Evolutionary conservation across 1,140 invertebrate species (phyloP).

Genomic region (Drosophila willistoni): DNA sequence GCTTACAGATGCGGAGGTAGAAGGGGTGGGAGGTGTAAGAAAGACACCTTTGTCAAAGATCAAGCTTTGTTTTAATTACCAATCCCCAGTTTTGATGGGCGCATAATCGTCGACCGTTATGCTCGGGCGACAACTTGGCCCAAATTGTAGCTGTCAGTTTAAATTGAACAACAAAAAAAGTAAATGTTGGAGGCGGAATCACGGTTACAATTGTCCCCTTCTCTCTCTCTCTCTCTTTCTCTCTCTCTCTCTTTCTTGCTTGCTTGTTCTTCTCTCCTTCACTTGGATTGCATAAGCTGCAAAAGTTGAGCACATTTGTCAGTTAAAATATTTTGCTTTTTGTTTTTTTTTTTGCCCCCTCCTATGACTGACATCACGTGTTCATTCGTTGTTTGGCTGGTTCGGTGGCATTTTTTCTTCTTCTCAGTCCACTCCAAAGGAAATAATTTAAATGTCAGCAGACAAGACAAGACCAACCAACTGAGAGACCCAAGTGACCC

Average conservation of each 20-base stretch:
- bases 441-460: constrained; percentile 79
- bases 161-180: neutral
- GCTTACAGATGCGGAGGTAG: neutral
- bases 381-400: constrained; percentile 42
- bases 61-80: constrained; percentile 65
- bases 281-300: constrained; percentile 57
- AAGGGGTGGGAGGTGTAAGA: constrained; percentile 7
- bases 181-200: constrained; percentile 3
- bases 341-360: constrained; percentile 23
- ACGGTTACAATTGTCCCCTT: constrained; percentile 39
- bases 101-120: constrained; percentile 57
- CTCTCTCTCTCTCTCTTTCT: constrained; percentile 26
- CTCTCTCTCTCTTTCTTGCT: neutral
- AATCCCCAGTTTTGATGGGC: constrained; percentile 43
- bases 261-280: constrained; percentile 1
- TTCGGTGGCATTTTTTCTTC: constrained; percentile 71
- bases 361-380: constrained; percentile 61
- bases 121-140: constrained; percentile 31
- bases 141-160: constrained; percentile 58
- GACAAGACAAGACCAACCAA: constrained; percentile 54
- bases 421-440: constrained; percentile 23
- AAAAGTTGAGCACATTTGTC: constrained; percentile 55
- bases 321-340: constrained; percentile 43
- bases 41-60: constrained; percentile 57
- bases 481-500: constrained; percentile 55